phyloP scores from a whole-genome alignment of 2,113 vertebrate species.

The Anhinga anhinga region DNA sequence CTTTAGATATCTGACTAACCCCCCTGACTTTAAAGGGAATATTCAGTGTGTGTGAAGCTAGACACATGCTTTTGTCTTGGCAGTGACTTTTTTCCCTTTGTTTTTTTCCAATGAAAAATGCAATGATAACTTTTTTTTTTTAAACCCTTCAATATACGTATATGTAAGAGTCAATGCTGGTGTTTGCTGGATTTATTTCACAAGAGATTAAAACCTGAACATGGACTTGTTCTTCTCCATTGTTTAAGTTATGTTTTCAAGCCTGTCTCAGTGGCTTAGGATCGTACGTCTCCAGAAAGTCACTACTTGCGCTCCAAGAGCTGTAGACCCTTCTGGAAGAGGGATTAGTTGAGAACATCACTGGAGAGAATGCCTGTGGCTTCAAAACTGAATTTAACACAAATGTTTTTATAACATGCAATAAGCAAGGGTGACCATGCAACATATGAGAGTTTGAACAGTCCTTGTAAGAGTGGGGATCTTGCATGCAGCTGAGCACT shows the following conservation, averaged over 20 bases:
- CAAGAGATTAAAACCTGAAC: not conserved
- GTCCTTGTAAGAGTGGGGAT: not conserved
- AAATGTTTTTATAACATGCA: accelerated
- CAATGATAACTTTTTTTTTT: not conserved
- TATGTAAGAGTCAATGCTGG: not conserved
- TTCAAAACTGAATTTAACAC: not conserved
- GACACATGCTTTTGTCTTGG: conserved; percentile 1
- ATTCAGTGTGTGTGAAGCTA: not conserved
- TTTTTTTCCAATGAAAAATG: not conserved
- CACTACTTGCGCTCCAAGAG: not conserved
- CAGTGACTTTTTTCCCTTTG: not conserved
- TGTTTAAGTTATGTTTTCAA: not conserved
- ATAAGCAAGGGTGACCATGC: not conserved
- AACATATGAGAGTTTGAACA: not conserved
- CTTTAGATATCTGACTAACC: not conserved
- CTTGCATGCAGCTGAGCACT: not conserved
- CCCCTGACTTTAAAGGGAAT: conserved; percentile 30
- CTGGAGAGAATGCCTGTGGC: not conserved
- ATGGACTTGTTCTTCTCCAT: not conserved
- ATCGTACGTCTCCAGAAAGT: not conserved
- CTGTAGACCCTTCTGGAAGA: not conserved
- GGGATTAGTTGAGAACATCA: not conserved
- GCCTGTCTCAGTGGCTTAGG: not conserved
- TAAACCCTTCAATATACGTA: not conserved
- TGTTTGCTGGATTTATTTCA: not conserved